Evolutionary conservation across 1,140 invertebrate genomes (phyloP), one percentile per base, ranked within the genome.

Genomic region (Palaemon carinicauda): DNA sequence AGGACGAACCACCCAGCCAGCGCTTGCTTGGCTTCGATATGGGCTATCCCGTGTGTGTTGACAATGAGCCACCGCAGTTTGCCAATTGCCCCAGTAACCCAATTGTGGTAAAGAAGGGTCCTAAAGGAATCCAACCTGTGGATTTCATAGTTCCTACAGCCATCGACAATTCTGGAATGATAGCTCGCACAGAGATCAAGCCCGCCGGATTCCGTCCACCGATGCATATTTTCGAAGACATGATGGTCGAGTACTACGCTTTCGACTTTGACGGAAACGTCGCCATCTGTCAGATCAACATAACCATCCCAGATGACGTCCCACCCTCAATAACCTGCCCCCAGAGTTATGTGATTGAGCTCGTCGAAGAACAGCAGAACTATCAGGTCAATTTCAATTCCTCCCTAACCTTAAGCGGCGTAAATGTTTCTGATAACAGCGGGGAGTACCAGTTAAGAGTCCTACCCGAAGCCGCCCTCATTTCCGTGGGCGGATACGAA

Each of bases 201-300:
- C 97, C 98, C 0, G 94, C 95, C 84, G 96, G 96, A 89, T 98
- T 99, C 91, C 95, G 94, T 90, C 97, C 97, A 1, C 97, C 97
- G 0, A 94, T 96, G 89, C 94, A 95, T 89, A 94, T 98, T 29
- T 98, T 98, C 91, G 94, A 97, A 90, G 96, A 98, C 87, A 96
- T 96, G 85, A 95, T 97, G 54, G 96, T 99, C 0, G 96, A 98
- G 93, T 99, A 99, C 90, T 95, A 98, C 3, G 98, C 98, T 0
- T 98, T 96, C 90, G 98, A 99, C 92, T 97, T 97, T 90, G 97
- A 99, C 91, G 98, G 98, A 89, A 99, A 99, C 91, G 96, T 98
- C 29, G 98, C 97, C 31, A 98, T 98, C 91, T 99, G 98, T 91
- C 96, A 97, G 93, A 97, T 99, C 5, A 98, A 98, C 90, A 97